phyloP scores from a whole-genome alignment of 2,888 invertebrate species.

The Gnatocerus cornutus region DNA sequence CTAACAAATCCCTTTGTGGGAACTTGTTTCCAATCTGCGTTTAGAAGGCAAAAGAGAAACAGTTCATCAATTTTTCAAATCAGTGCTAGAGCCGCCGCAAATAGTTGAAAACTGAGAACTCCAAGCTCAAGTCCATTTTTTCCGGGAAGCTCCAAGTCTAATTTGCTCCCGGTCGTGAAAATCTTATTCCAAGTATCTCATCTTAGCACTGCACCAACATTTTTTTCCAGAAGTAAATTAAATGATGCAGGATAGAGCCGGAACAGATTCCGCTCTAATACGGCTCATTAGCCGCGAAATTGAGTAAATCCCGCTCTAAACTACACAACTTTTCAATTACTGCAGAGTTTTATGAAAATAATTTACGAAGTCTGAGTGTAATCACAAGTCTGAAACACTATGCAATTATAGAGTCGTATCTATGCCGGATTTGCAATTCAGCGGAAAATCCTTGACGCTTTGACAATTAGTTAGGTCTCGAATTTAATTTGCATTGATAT shows the following conservation, averaged over 20 bases:
- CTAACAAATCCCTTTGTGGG: too few species aligned
- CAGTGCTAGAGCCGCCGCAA: too few species aligned
- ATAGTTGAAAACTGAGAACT: too few species aligned
- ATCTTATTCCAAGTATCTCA: neutral
- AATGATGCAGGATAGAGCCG: neutral
- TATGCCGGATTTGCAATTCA: constrained; percentile 23
- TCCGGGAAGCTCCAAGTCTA: too few species aligned
- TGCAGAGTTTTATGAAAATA: constrained; percentile 20
- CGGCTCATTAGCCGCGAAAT: constrained; percentile 15
- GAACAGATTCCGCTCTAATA: constrained; percentile 8
- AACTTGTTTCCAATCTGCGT: too few species aligned
- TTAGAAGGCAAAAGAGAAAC: too few species aligned
- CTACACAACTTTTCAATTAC: constrained; percentile 21
- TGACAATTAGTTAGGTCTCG: constrained; percentile 16
- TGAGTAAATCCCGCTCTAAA: constrained; percentile 5
- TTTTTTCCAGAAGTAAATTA: neutral
- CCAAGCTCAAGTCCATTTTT: too few species aligned
- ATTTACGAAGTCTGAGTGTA: constrained; percentile 12
- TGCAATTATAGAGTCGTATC: constrained; percentile 21
- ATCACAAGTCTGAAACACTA: constrained; percentile 20
- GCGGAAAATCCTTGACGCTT: constrained; percentile 26
- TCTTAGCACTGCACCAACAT: neutral
- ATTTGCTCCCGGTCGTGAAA: neutral
- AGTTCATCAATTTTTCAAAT: too few species aligned
- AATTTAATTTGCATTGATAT: constrained; percentile 41